A percentile compares a stretch with the other conserved stretches of the same genome.
Conservation (phyloP, 2,888 invertebrate species). For the Caenorhabditis drosophilae region DNA sequence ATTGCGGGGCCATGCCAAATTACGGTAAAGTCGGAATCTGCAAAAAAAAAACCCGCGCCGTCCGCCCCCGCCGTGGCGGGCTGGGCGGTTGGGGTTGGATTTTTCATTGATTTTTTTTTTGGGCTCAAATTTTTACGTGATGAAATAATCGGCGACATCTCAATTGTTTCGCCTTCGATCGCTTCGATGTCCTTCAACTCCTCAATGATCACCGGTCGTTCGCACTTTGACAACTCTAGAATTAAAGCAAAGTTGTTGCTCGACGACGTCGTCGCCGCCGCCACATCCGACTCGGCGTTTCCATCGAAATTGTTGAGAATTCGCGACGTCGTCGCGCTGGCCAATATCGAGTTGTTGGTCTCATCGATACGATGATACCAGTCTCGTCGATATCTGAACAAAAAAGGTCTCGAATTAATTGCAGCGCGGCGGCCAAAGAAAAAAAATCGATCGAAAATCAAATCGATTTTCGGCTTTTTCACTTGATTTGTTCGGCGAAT, state of each 20-base stretch:
- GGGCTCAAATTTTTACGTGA: constrained; percentile 21
- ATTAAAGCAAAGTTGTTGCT: constrained; percentile 16
- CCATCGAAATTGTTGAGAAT: constrained; percentile 6
- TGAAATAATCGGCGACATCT: constrained; percentile 25
- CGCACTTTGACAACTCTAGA: constrained; percentile 27
- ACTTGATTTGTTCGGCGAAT: constrained; percentile 46
- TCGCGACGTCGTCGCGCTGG: constrained; percentile 5
- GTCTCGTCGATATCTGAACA: constrained; percentile 24
- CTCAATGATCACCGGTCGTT: constrained; percentile 27
- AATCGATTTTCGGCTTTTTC: neutral
- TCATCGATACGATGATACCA: constrained; percentile 28
- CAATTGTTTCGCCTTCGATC: constrained; percentile 17
- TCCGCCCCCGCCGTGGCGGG: too few relatives aligned
- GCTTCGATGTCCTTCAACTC: constrained; percentile 32
- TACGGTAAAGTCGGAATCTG: constrained; percentile 23
- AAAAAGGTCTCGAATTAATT: neutral
- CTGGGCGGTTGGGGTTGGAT: too few relatives aligned
- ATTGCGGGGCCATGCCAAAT: constrained; percentile 48
- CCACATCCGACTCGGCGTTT: neutral
- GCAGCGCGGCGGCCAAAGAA: neutral
- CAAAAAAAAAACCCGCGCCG: neutral
- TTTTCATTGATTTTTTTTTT: too few relatives aligned
- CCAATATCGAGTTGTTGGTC: neutral
- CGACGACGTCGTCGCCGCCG: constrained; percentile 4
- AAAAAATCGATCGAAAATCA: neutral